Percentiles rank a stretch among this genome's conserved stretches.
Evolutionary conservation across 2,888 invertebrate species (phyloP).

Genomic region (Stenodema calcarata): DNA sequence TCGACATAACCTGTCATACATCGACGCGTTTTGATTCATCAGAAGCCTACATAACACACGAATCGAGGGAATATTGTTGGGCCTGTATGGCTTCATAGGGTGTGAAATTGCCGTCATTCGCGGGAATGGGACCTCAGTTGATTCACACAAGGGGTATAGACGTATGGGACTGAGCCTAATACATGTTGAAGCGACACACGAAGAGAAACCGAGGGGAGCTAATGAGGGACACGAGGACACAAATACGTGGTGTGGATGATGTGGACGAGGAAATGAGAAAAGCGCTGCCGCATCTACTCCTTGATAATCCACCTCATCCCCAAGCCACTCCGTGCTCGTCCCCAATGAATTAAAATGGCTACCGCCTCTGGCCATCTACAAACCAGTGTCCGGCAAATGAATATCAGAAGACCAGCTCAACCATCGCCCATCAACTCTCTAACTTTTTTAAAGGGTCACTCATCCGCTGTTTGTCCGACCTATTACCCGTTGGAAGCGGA

Average conservation of each 20-base stretch:
- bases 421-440: neutral
- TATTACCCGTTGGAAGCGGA: neutral
- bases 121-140: neutral
- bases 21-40: no score
- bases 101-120: neutral
- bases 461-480: constrained; percentile 14
- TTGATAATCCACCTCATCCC: neutral
- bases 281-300: neutral
- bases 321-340: neutral
- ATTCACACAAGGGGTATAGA: neutral
- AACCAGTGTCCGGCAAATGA: neutral
- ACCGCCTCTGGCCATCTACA: neutral
- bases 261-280: neutral
- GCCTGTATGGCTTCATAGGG: neutral
- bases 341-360: neutral
- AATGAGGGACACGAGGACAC: neutral
- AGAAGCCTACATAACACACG: no score
- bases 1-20: no score
- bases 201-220: neutral
- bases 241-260: neutral
- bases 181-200: neutral
- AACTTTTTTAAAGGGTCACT: constrained; percentile 16
- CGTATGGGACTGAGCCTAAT: neutral
- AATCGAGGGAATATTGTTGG: no score
- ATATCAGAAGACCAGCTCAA: neutral